phyloP scores from a whole-genome alignment of 2,888 invertebrate species.

The Galerucella nymphaeae region DNA sequence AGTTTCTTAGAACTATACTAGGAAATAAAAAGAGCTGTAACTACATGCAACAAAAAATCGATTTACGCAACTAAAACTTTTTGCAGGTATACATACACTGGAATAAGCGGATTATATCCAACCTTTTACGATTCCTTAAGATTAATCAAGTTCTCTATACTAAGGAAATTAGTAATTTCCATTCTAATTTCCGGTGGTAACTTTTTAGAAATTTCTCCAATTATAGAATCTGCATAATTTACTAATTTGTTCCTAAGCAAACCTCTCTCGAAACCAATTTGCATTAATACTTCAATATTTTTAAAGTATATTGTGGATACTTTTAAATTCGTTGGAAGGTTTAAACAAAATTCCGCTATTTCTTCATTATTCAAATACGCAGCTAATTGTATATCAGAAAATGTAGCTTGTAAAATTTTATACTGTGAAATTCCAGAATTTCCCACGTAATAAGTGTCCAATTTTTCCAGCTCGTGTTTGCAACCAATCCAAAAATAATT shows the following conservation, averaged over 20 bases:
- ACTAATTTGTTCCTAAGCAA: background rate
- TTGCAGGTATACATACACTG: too few relatives aligned
- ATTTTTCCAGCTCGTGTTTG: background rate
- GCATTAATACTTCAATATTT: background rate
- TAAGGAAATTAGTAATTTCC: background rate
- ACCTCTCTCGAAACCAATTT: background rate
- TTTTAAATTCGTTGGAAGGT: background rate
- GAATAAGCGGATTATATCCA: too few relatives aligned
- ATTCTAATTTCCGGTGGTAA: background rate
- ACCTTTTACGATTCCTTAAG: background rate
- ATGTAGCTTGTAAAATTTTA: background rate
- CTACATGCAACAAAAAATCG: too few relatives aligned
- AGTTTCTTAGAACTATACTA: too few relatives aligned
- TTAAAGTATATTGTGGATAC: background rate
- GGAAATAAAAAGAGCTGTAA: too few relatives aligned
- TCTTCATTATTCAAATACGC: background rate
- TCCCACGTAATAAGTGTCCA: background rate
- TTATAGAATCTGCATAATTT: background rate
- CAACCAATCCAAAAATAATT: background rate
- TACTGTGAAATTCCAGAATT: background rate
- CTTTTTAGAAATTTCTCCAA: background rate
- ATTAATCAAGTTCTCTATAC: background rate
- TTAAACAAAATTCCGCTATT: background rate
- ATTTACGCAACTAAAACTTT: too few relatives aligned
- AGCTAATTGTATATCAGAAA: background rate